A percentile compares a stretch with the other conserved stretches of the same genome.
Conservation (phyloP, 2,888 invertebrate species). For the Teinopalpus imperialis region DNA sequence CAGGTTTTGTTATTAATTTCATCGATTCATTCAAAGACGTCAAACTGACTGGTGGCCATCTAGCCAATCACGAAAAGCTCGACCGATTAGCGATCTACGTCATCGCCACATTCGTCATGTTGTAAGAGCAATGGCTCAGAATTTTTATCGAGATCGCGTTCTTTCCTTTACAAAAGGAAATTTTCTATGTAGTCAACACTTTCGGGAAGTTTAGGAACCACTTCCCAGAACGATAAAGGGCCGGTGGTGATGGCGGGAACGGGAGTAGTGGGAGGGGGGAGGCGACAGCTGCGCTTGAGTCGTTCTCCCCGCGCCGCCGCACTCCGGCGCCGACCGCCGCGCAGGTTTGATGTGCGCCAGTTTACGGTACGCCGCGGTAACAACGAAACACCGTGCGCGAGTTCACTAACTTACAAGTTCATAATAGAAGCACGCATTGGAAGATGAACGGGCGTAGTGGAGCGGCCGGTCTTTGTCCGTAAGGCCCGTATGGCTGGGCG, state of each 20-base stretch:
- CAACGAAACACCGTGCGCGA: slow-evolving; percentile 32
- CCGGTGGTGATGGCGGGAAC: slow-evolving; percentile 46
- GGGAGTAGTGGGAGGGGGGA: slow-evolving; percentile 50
- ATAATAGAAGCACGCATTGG: slow-evolving; percentile 26
- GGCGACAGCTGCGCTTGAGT: slow-evolving; percentile 76
- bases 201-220: slow-evolving; percentile 80
- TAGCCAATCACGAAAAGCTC: slow-evolving; percentile 47
- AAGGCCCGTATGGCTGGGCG: slow-evolving; percentile 78
- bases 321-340: slow-evolving; percentile 58
- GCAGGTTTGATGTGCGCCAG: slow-evolving; percentile 39
- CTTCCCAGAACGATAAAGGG: slow-evolving; percentile 81
- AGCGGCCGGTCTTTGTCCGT: slow-evolving; percentile 67
- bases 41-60: slow-evolving; percentile 30
- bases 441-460: slow-evolving; percentile 45
- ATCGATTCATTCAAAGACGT: slow-evolving; percentile 12
- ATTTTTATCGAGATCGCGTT: slow-evolving; percentile 49
- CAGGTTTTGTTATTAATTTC: slow-evolving; percentile 14
- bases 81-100: slow-evolving; percentile 42
- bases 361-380: slow-evolving; percentile 31
- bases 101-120: slow-evolving; percentile 48
- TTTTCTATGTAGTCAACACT: slow-evolving; percentile 56
- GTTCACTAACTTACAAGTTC: slow-evolving; percentile 34
- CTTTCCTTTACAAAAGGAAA: slow-evolving; percentile 48
- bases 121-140: slow-evolving; percentile 69
- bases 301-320: slow-evolving; percentile 59